Conservation (phyloP, 2,888 invertebrate genomes). For the Micropterix aruncella region DNA sequence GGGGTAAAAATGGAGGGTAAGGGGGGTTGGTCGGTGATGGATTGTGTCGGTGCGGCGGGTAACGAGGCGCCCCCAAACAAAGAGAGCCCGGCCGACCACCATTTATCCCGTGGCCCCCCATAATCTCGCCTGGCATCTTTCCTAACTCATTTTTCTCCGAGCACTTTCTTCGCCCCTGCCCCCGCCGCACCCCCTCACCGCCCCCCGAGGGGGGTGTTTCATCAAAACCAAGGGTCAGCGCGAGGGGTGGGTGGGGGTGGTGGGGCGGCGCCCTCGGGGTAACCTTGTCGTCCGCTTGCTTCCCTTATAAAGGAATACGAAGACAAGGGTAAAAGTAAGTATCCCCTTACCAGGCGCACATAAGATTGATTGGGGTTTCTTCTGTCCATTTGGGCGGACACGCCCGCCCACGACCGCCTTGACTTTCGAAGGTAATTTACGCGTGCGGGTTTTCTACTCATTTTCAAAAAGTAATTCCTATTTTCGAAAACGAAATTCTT, state of each 20-base stretch:
- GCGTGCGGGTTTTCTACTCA: too few species aligned
- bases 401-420: constrained; percentile 31
- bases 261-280: background rate
- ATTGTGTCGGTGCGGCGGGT: background rate
- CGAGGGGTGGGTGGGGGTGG: constrained; percentile 23
- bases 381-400: constrained; percentile 36
- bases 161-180: constrained; percentile 9
- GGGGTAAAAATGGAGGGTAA: too few species aligned
- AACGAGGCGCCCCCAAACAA: constrained; percentile 30
- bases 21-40: background rate
- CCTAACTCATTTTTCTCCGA: constrained; percentile 43
- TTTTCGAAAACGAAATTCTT: too few species aligned
- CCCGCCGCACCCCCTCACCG: background rate
- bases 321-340: constrained; percentile 10
- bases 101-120: constrained; percentile 13
- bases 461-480: too few species aligned
- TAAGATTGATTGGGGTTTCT: constrained; percentile 46
- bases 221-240: constrained; percentile 28
- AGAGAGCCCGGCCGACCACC: constrained; percentile 23
- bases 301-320: constrained; percentile 1
- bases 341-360: constrained; percentile 11
- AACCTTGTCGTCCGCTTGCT: constrained; percentile 6
- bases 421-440: too few species aligned
- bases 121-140: constrained; percentile 28
- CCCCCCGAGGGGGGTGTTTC: constrained; percentile 2